These are phyloP conservation scores for Chirona hameri DNA, from an alignment of 2,888 invertebrate genomes.

Conservation along the genomic window DNA sequence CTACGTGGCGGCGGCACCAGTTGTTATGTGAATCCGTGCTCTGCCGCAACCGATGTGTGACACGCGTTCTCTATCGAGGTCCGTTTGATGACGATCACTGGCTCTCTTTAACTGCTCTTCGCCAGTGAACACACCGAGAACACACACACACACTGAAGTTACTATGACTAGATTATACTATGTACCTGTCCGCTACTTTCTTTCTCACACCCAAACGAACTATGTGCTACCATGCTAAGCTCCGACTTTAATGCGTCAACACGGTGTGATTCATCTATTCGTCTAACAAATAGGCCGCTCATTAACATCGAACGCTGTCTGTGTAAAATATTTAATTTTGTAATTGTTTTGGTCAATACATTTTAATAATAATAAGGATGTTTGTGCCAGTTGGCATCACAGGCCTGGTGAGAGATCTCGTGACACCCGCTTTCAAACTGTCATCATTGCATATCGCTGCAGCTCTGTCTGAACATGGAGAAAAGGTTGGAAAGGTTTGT, in stretches of 20 bases:
- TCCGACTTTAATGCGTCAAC: not conserved
- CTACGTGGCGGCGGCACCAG: not conserved
- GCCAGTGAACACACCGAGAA: not conserved
- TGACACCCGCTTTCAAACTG: too few relatives aligned
- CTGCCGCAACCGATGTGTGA: not conserved
- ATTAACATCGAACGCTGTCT: slow-evolving; percentile 27
- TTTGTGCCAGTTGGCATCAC: too few relatives aligned
- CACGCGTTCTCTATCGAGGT: slow-evolving; percentile 1
- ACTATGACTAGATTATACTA: not conserved
- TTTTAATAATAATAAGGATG: not conserved
- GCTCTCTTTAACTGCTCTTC: slow-evolving; percentile 8
- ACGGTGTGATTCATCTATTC: not conserved
- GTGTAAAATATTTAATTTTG: slow-evolving; percentile 25
- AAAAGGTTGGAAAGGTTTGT: too few relatives aligned
- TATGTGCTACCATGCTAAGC: not conserved
- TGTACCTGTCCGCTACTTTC: not conserved
- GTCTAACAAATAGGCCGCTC: slow-evolving; percentile 13
- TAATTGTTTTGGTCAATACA: slow-evolving; percentile 22
- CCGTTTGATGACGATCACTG: not conserved
- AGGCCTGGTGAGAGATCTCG: too few relatives aligned
- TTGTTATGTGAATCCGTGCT: not conserved
- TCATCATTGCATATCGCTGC: too few relatives aligned
- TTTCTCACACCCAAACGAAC: not conserved
- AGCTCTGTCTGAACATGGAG: too few relatives aligned
- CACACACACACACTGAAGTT: not conserved